Base-by-base conservation (phyloP, 2,113 vertebrate genomes). In the Myanophis thanlyinensis region DNA sequence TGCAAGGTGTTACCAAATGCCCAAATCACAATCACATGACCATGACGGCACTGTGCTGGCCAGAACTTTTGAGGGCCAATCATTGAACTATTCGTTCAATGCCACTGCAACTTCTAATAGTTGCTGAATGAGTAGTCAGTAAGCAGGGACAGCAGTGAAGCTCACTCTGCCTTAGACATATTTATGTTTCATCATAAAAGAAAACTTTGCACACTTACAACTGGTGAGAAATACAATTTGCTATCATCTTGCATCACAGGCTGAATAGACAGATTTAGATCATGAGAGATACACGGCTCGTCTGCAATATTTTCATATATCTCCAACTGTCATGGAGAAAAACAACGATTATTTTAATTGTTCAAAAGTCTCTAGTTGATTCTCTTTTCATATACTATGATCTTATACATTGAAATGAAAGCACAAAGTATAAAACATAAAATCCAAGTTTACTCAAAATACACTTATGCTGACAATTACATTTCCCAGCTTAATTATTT, bases 251-350 rank as follows among this genome's bases (percentile, higher is more conserved):
- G 94, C 87, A 96, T 92, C 56, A 91, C 92, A 15, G 93, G 94
- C 53, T 96, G 95, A 94, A 95, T 46, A 94, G 95, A 96, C 84
- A 95, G 92, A 89, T 89, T 95, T 93, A 97, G 93, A 3, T 95
- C 94, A 93, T 94, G 96, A 88, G 97, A 92, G 40, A 95, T 94
- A 93, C 97, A 97, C 89, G 97, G 97, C 73, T 97, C 93, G 94
- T 98, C 98, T 91, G 98, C 97, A 92, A 98, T 94, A 95, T 97
- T 98, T 94, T 98, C 95, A 90, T 98, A 94, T 96, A 99, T 98
- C 97, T 99, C 99, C 95, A 99, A 97, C 99, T 99, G 97, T 87
- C 94, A 96, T 97, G 96, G 47, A 51, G 25, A 46, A 51, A 51
- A 44, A 25, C 84, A 94, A 67, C 87, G 97, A 90, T 87, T 96